phyloP scores from a whole-genome alignment of 1,140 invertebrate genomes.

The Doryteuthis pealeii region DNA sequence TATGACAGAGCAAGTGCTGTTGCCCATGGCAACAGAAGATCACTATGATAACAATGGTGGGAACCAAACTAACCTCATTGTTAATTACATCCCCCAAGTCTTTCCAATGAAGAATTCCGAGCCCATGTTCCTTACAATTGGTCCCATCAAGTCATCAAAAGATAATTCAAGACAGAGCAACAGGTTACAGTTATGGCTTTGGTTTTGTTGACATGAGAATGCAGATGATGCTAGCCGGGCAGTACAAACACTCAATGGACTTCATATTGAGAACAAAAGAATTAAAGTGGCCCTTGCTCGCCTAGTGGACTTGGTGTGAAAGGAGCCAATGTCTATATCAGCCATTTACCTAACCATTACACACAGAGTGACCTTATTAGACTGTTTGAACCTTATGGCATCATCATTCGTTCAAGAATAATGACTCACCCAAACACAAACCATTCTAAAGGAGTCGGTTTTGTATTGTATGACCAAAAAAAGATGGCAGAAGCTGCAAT shows the following conservation, averaged over 20 bases:
- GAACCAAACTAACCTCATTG: slow-evolving; percentile 76
- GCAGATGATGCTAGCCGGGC: slow-evolving; percentile 82
- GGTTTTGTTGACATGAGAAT: slow-evolving; percentile 86
- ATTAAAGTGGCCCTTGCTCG: slow-evolving; percentile 89
- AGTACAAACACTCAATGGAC: slow-evolving; percentile 82
- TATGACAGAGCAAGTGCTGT: neutral
- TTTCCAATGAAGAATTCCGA: slow-evolving; percentile 85
- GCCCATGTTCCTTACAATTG: slow-evolving; percentile 79
- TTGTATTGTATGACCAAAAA: slow-evolving; percentile 68
- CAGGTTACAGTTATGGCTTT: slow-evolving; percentile 91
- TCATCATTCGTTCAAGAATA: slow-evolving; percentile 86
- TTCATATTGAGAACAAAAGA: slow-evolving; percentile 80
- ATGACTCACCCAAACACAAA: slow-evolving; percentile 83
- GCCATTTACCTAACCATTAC: slow-evolving; percentile 76
- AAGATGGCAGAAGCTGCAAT: slow-evolving; percentile 84
- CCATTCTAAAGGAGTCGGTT: slow-evolving; percentile 81
- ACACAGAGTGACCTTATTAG: slow-evolving; percentile 74
- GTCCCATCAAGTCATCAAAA: slow-evolving; percentile 75
- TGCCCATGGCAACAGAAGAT: slow-evolving; percentile 13
- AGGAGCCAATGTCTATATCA: slow-evolving; percentile 90
- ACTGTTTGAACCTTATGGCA: slow-evolving; percentile 81
- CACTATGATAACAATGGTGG: slow-evolving; percentile 18
- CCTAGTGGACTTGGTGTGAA: slow-evolving; percentile 85
- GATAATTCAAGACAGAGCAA: slow-evolving; percentile 76
- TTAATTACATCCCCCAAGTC: slow-evolving; percentile 91